A percentile compares a stretch with the other conserved stretches of the same genome.
phyloP scores from a whole-genome alignment of 2,113 vertebrate genomes.

The Malaclemys terrapin region DNA sequence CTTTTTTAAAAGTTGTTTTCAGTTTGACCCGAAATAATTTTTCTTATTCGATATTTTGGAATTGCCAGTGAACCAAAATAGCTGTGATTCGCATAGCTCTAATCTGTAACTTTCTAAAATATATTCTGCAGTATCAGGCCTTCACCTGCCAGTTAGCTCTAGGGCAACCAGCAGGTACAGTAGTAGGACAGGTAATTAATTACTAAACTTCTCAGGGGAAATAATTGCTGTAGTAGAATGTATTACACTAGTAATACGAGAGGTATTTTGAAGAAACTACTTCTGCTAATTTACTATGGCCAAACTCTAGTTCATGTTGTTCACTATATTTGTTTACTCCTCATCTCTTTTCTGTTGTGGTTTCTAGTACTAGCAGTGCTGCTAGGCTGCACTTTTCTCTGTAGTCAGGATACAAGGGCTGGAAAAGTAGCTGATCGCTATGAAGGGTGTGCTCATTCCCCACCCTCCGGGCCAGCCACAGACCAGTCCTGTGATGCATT shows the following conservation, averaged over 20 bases:
- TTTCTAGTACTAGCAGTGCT: not conserved
- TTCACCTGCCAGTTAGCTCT: not conserved
- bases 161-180: not conserved
- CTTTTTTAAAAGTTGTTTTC: not conserved
- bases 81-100: not conserved
- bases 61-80: not conserved
- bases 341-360: not conserved
- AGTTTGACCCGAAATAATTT: not conserved
- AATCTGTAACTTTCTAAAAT: not conserved
- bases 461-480: not conserved
- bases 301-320: not conserved
- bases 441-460: not conserved
- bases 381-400: not conserved
- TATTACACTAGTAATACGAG: not conserved
- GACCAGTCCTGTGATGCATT: not conserved
- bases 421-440: not conserved
- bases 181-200: accelerated
- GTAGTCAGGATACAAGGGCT: not conserved
- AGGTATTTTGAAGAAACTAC: not conserved
- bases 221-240: not conserved
- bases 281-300: not conserved
- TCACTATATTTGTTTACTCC: not conserved
- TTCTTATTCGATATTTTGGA: not conserved
- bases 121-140: not conserved
- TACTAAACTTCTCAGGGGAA: not conserved